phyloP scores from a whole-genome alignment of 2,113 vertebrate genomes.

The Cryptotis parvus region DNA sequence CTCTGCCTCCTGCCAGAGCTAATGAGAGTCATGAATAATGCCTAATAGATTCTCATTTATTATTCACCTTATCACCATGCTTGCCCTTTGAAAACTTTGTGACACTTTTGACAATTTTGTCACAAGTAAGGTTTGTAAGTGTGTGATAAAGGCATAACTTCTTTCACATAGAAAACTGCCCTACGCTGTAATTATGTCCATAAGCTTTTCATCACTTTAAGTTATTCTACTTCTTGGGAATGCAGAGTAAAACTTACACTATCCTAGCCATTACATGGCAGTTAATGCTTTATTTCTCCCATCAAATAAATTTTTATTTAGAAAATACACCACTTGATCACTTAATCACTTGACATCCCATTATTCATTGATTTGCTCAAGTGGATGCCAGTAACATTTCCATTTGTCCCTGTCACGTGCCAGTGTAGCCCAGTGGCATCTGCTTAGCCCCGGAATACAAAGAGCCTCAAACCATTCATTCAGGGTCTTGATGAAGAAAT shows the following conservation, averaged over 20 bases:
- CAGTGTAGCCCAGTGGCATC: no score
- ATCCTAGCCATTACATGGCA: not conserved
- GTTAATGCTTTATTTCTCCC: not conserved
- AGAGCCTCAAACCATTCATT: no score
- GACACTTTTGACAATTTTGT: constrained; percentile 48
- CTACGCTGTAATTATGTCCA: not conserved
- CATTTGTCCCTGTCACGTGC: no score
- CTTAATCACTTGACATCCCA: no score
- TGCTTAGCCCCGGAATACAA: no score
- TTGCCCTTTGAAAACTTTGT: constrained; percentile 22
- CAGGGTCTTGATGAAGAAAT: no score
- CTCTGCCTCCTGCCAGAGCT: constrained; percentile 1
- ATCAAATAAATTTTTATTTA: not conserved
- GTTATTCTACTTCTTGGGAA: not conserved
- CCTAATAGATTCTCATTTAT: constrained; percentile 37
- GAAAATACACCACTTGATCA: no score
- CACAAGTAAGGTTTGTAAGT: not conserved
- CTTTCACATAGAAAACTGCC: not conserved
- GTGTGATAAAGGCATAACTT: not conserved
- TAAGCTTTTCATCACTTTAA: not conserved
- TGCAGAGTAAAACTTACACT: not conserved
- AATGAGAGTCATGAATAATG: constrained; percentile 51
- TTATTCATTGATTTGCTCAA: no score
- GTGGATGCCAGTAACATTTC: no score
- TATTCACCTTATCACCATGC: constrained; percentile 51